These are phyloP conservation scores for Sebastes glaucus DNA, from an alignment of 2,797 vertebrate species.

Conservation along the genomic window DNA sequence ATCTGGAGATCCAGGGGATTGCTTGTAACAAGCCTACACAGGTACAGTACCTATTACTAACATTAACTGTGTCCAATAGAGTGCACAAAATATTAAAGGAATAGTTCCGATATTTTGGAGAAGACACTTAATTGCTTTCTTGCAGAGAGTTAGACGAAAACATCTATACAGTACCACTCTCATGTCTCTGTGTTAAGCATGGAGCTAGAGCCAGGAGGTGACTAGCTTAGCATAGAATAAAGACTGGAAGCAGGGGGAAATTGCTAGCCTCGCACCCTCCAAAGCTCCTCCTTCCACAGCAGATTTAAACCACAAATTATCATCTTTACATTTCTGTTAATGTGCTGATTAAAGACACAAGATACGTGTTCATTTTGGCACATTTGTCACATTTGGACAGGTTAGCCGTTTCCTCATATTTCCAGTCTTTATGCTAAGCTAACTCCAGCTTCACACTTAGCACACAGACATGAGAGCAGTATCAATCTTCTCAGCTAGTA, in stretches of 20 bases:
- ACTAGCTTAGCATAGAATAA: neutral
- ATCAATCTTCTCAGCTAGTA: neutral
- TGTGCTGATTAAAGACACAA: neutral
- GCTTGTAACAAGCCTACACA: constrained; percentile 90
- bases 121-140: neutral
- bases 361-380: neutral
- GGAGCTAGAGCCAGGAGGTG: neutral
- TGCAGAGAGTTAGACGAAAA: neutral
- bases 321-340: neutral
- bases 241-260: neutral
- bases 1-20: constrained; percentile 95
- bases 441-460: neutral
- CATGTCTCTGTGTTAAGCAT: neutral
- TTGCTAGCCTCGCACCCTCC: neutral
- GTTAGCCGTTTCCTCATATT: neutral
- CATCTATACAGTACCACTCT: neutral
- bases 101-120: neutral
- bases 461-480: neutral
- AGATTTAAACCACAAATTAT: neutral
- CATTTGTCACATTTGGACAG: neutral
- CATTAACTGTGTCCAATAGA: neutral
- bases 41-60: constrained; percentile 60
- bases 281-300: neutral
- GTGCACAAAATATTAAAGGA: neutral
- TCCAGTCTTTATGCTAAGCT: neutral